These are phyloP conservation scores for Chanos chanos DNA, from an alignment of 2,797 vertebrate species.

Conservation along the genomic window DNA sequence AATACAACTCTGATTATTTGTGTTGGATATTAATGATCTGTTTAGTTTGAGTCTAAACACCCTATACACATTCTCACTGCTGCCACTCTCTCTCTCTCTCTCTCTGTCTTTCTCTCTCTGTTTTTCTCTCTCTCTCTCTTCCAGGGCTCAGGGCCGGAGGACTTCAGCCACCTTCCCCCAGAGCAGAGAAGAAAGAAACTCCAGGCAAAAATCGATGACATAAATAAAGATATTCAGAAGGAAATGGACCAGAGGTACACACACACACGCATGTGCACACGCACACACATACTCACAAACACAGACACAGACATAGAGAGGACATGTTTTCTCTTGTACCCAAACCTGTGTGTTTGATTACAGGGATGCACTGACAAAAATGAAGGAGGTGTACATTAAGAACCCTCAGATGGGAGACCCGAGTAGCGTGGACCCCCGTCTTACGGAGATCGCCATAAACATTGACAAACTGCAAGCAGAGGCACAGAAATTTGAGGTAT, in stretches of 20 bases:
- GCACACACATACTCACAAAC: neutral
- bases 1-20: too few species aligned
- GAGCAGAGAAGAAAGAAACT: slow-evolving; percentile 97
- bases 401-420: slow-evolving; percentile 98
- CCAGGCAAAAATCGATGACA: slow-evolving; percentile 91
- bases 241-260: slow-evolving; percentile 91
- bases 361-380: slow-evolving; percentile 95
- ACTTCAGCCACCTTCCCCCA: slow-evolving; percentile 96
- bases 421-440: slow-evolving; percentile 84
- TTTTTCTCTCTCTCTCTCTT: neutral
- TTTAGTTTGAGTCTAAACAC: too few species aligned
- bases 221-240: slow-evolving; percentile 93
- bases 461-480: slow-evolving; percentile 87
- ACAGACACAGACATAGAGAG: neutral
- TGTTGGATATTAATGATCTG: too few species aligned
- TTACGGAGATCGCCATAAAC: slow-evolving; percentile 83
- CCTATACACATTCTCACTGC: slow-evolving; percentile 17
- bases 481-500: slow-evolving; percentile 92
- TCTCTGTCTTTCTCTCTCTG: slow-evolving; percentile 9
- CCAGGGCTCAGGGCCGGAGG: slow-evolving; percentile 90
- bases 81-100: neutral
- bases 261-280: neutral
- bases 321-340: neutral
- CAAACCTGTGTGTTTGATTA: neutral
- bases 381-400: slow-evolving; percentile 97